Evolutionary conservation across 2,888 invertebrate species (phyloP).

Genomic region (Caenorhabditis macrosperma): DNA sequence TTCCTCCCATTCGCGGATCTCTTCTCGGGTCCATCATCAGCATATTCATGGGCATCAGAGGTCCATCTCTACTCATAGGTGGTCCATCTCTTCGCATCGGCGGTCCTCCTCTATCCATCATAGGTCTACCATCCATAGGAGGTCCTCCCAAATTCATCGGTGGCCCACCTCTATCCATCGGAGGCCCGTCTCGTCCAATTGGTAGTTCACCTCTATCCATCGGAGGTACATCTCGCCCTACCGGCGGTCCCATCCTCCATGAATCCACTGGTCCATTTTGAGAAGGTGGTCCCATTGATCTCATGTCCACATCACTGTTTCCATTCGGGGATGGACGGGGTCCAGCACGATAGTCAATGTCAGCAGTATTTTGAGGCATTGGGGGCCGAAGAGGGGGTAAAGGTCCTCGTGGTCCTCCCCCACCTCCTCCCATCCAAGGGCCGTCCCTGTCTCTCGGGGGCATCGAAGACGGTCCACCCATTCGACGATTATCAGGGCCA

Average conservation of each 20-base stretch:
- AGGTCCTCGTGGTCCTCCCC: constrained; percentile 20
- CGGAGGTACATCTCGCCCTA: not conserved
- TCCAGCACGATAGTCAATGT: constrained; percentile 40
- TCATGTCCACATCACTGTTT: constrained; percentile 44
- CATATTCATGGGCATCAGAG: not conserved
- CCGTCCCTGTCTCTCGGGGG: not conserved
- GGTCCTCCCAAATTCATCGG: not conserved
- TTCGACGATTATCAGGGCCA: constrained; percentile 4
- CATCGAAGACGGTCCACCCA: constrained; percentile 20
- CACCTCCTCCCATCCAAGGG: constrained; percentile 9
- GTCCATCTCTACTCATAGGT: not conserved
- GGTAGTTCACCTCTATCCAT: not conserved
- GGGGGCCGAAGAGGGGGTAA: constrained; percentile 3
- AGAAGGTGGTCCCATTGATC: constrained; percentile 6
- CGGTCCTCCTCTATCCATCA: not conserved
- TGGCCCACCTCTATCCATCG: not conserved
- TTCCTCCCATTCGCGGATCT: constrained; percentile 41
- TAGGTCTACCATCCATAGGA: not conserved
- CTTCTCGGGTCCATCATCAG: constrained; percentile 39
- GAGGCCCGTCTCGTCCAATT: not conserved
- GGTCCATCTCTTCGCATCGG: constrained; percentile 5
- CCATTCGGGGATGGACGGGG: not conserved
- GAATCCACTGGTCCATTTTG: constrained; percentile 21
- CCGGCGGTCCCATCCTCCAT: constrained; percentile 18
- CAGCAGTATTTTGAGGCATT: constrained; percentile 3